Conservation (phyloP, 2,888 invertebrate genomes). For the Holacanthella duospinosa region DNA sequence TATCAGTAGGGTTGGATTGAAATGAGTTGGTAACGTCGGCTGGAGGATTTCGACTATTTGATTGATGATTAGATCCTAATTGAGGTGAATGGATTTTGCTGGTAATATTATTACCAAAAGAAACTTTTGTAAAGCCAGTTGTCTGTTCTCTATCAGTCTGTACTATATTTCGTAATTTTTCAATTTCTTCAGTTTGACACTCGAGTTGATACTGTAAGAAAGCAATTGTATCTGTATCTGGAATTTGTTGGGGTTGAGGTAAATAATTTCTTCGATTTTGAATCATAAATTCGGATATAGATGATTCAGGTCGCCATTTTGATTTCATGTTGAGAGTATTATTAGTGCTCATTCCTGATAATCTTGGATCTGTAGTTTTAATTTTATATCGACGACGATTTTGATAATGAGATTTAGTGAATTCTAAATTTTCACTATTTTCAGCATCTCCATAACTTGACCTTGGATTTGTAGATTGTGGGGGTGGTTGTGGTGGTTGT, state of each 20-base stretch:
- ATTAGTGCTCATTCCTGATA: too few species aligned
- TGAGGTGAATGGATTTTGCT: too few species aligned
- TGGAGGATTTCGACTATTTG: not conserved
- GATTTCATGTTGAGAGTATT: not conserved
- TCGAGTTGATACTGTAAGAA: slow-evolving; percentile 1
- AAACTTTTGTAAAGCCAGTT: too few species aligned
- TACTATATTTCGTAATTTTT: not conserved
- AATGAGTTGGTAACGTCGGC: not conserved
- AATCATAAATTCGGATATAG: too few species aligned
- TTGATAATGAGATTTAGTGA: too few species aligned
- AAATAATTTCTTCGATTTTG: too few species aligned
- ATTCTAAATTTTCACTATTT: not conserved
- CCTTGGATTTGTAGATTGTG: not conserved
- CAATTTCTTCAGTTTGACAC: not conserved
- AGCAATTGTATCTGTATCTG: not conserved
- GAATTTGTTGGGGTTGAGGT: too few species aligned
- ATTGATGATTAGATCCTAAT: not conserved
- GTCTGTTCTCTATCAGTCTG: too few species aligned
- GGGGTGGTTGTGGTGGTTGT: not conserved
- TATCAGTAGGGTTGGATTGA: not conserved
- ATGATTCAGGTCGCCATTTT: not conserved
- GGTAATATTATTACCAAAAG: too few species aligned
- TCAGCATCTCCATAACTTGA: not conserved
- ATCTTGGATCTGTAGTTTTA: not conserved
- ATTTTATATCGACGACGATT: not conserved